Percentiles rank a stretch among this genome's conserved stretches.
These are phyloP conservation scores for Formica aserva DNA, from an alignment of 2,888 invertebrate genomes.

Conservation along the genomic window DNA sequence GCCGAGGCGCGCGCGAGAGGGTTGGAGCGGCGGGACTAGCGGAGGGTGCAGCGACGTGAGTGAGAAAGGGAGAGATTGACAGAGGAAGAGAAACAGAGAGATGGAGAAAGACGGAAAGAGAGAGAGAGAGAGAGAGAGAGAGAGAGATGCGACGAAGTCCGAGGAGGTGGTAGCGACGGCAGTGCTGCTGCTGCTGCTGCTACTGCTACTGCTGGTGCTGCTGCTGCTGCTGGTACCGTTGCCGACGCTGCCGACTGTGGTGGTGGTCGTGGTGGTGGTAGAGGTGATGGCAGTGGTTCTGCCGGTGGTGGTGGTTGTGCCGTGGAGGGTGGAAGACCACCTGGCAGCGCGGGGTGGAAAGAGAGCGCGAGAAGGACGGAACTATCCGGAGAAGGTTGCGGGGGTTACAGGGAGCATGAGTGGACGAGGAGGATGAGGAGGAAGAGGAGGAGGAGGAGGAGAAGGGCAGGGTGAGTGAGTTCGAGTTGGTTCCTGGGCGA, in stretches of 20 bases:
- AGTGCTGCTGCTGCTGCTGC: slow-evolving; percentile 56
- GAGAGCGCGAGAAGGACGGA: slow-evolving; percentile 52
- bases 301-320: slow-evolving; percentile 57
- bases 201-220: slow-evolving; percentile 55
- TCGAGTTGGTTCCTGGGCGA: slow-evolving; percentile 72
- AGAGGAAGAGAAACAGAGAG: background rate
- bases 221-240: slow-evolving; percentile 52
- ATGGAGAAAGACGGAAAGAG: background rate
- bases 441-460: slow-evolving; percentile 36
- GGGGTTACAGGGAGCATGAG: slow-evolving; percentile 6
- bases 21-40: slow-evolving; percentile 24
- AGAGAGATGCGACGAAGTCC: slow-evolving; percentile 42
- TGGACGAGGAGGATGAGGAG: slow-evolving; percentile 48
- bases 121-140: slow-evolving; percentile 47
- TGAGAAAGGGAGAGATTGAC: slow-evolving; percentile 3
- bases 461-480: slow-evolving; percentile 68
- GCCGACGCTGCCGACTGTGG: slow-evolving; percentile 48
- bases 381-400: slow-evolving; percentile 45
- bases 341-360: slow-evolving; percentile 57
- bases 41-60: background rate
- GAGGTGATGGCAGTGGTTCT: slow-evolving; percentile 20
- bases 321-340: slow-evolving; percentile 60
- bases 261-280: slow-evolving; percentile 41
- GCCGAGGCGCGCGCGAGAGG: slow-evolving; percentile 59
- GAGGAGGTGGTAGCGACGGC: slow-evolving; percentile 57